Base-by-base conservation (phyloP, 2,113 vertebrate species). In the Climacteris rufus region DNA sequence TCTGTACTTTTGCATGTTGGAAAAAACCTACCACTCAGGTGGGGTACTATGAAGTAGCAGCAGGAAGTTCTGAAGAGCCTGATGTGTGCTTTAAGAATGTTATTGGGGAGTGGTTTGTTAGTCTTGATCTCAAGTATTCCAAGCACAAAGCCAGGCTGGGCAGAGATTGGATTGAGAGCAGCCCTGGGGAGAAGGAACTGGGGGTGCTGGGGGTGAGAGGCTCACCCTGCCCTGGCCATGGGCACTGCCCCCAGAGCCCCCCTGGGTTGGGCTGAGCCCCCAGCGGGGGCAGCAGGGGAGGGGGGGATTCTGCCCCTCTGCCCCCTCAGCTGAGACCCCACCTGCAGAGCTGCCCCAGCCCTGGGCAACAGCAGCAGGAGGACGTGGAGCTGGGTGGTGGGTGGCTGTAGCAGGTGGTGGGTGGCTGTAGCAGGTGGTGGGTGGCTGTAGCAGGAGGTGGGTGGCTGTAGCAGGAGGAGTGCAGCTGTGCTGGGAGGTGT, bases 321-420 rank as follows among this genome's bases (percentile, higher is more conserved):
- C 63, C 72, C 61, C 4, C 72, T 60, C 83, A 77, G 63, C 1
- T 87, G 18, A 87, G 39, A 69, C 12, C 72, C 47, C 72, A 68
- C 39, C 54, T 78, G 84, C 84, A 78, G 84, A 87, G 64, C 84
- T 87, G 84, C 64, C 47, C 64, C 74, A 61, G 74, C 64, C 39
- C 84, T 61, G 54, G 83, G 52, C 2, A 69, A 45, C 72, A 87
- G 5, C 63, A 61, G 0, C 54, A 87, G 15, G 1, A 61, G n/a
- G 47, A 20, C 0, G 0, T 52, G 31, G 23, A 40, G 40, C 42
- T 9, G 1, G 23, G 14, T n/a, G 22, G 12, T n/a, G n/a, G 44
- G 61, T 37, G 60, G 17, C 50, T 42, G 28, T 71, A 7, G 27
- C 4, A 2, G 21, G 2, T 6, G 12, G 15, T 35, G n/a, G n/a